Percentiles rank a stretch among this genome's conserved stretches.
These are phyloP conservation scores for Sisyra nigra DNA, from an alignment of 2,888 invertebrate species.

Conservation along the genomic window DNA sequence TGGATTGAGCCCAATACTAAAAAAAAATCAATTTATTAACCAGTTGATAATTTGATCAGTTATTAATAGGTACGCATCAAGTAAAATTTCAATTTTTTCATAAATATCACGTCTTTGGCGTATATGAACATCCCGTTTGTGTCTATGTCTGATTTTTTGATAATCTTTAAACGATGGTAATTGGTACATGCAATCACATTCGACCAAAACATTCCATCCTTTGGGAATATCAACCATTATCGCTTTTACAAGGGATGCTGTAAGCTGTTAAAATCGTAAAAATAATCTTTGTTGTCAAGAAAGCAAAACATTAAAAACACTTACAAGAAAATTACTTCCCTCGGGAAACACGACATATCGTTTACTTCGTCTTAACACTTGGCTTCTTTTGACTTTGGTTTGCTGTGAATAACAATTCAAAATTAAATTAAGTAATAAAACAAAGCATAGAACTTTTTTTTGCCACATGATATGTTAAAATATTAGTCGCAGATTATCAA, in stretches of 20 bases:
- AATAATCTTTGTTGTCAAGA: not conserved
- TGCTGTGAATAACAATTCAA: not conserved
- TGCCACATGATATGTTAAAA: too few relatives aligned
- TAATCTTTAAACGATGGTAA: constrained; percentile 27
- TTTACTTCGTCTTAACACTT: constrained; percentile 20
- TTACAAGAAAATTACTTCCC: constrained; percentile 28
- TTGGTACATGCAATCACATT: constrained; percentile 40
- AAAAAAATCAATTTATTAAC: constrained; percentile 16
- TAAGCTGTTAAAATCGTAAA: constrained; percentile 28
- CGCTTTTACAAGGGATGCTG: constrained; percentile 37
- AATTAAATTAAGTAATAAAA: too few relatives aligned
- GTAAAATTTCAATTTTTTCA: constrained; percentile 27
- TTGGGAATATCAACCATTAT: constrained; percentile 36
- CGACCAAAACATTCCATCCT: constrained; percentile 38
- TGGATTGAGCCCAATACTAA: constrained; percentile 44
- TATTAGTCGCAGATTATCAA: too few relatives aligned
- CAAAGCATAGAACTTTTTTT: too few relatives aligned
- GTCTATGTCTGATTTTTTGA: constrained; percentile 19
- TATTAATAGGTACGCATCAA: constrained; percentile 26
- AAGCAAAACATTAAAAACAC: constrained; percentile 16
- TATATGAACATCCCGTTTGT: constrained; percentile 26
- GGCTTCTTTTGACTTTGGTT: not conserved
- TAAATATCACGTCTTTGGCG: constrained; percentile 38
- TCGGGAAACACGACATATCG: constrained; percentile 26
- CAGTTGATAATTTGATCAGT: not conserved